Evolutionary conservation across 30 jellyfish, hydroid and myxozoan species (phyloP), one percentile per base, ranked within the genome.

Genomic region (Cassiopea andromeda): DNA sequence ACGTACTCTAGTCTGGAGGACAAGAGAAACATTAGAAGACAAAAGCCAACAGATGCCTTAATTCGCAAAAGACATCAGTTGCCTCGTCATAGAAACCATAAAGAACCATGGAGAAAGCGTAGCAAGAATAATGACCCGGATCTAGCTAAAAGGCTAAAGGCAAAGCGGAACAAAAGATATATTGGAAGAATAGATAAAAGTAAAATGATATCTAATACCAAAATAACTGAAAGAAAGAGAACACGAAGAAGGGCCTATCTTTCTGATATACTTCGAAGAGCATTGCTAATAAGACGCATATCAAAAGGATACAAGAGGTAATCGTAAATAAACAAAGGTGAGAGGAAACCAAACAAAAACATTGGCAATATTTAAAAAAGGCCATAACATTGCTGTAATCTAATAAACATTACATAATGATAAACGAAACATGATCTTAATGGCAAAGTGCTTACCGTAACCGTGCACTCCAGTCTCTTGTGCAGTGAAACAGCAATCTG

Each of bases 41-140:
- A 74, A 16, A 79, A 79, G 44, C 59, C 71, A 60, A 60, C 72
- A 79, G 75, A 77, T 2, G 49, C 18, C 18, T 58, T 12, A 10
- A 45, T 17, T 46, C 84, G 54, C 45, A 75, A 46, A 18, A 75
- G 70, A 50, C 44, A 75, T 50, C 27, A 75, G 84, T 69, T 2
- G 43, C 69, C 69, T 46, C 84, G 69, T 14, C 13, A 75, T 46
- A 45, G 46, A 5, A 14, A 75, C 6, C 5, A 17, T 4, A 75
- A 2, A 47, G 7, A 3, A 7, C 61, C 18, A 10, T 3, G 27
- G 46, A 46, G 2, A 69, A 45, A 60, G 48, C n/a, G 7, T 1
- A 75, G 46, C 38, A 67, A 18, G 45, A 67, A 27, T 27, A 18
- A 67, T 14, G 45, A 16, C 13, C 4, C 4, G 27, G 76, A 67